Base-by-base conservation (phyloP, 2,113 vertebrate genomes). In the Leiothrix lutea region DNA sequence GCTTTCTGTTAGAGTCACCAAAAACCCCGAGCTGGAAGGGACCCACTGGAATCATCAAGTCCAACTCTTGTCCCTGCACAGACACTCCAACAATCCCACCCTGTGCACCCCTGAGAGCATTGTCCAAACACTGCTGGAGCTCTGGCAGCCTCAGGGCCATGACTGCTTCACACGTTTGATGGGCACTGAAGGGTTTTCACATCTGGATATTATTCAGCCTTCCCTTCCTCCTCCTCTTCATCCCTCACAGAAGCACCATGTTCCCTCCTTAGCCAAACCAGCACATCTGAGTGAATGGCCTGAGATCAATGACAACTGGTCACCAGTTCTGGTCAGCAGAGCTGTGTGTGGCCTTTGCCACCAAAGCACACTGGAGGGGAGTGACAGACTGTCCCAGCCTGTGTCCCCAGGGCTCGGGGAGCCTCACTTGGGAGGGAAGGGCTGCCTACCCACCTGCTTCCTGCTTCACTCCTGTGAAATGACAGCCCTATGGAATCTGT, bases 241-340 rank as follows among this genome's bases (percentile, higher is more conserved):
- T 3, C 72, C 70, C 25, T 74, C 61, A 31, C 38, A 60, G 36
- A 65, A 77, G 40, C 17, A 26, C 6, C 9, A 1, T 5, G 0
- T 54, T 79, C 44, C 58, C 47, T 69, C 38, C 64, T 13, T 19
- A 33, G 12, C 25, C 67, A 73, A 62, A 47, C 19, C 44, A 64
- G 38, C 51, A 31, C 56, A 6, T 8, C 5, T 0, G 0, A 23
- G 3, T 35, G 38, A 51, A 16, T 51, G 54, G 61, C 42, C 78
- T 26, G n/a, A 9, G 40, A 8, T 3, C 40, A 44, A 3, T 9
- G 40, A 15, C 50, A 28, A 8, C 0, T 47, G 53, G 11, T 31
- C 53, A 17, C 23, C 33, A 9, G 19, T 17, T 38, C 4, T 2
- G 6, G 40, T 8, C 12, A 2, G 38, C 10, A 31, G 40, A 36